Evolutionary conservation across 2,797 vertebrate genomes (phyloP).

Genomic region (Darevskia mixta): DNA sequence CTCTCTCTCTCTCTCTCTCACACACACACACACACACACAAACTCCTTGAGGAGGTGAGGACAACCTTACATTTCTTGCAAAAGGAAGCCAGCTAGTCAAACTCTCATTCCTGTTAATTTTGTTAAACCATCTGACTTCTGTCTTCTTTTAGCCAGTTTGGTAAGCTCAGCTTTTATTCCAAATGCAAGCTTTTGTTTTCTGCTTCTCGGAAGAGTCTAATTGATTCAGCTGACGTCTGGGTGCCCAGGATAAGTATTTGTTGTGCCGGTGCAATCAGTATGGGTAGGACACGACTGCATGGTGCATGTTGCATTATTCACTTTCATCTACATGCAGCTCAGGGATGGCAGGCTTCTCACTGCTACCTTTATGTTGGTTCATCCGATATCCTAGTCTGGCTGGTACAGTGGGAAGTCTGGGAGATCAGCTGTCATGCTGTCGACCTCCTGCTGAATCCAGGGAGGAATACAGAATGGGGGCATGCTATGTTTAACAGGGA

Average conservation of each 20-base stretch:
- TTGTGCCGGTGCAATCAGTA: slow-evolving; percentile 73
- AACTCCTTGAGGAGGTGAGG: too few species aligned
- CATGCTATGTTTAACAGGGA: slow-evolving; percentile 24
- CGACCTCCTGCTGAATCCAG: slow-evolving; percentile 71
- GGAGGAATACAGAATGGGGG: slow-evolving; percentile 58
- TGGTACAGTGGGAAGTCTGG: slow-evolving; percentile 71
- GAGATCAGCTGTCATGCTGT: slow-evolving; percentile 72
- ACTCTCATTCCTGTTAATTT: slow-evolving; percentile 53
- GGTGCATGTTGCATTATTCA: slow-evolving; percentile 78
- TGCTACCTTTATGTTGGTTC: slow-evolving; percentile 74
- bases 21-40: background rate
- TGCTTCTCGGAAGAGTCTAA: slow-evolving; percentile 66
- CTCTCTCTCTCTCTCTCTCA: too few species aligned
- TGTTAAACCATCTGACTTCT: slow-evolving; percentile 53
- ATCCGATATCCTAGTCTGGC: slow-evolving; percentile 65
- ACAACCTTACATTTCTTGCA: background rate
- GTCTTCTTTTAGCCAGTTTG: slow-evolving; percentile 65
- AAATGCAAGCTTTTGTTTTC: slow-evolving; percentile 60
- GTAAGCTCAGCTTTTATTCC: slow-evolving; percentile 66
- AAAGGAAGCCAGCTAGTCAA: slow-evolving; percentile 10
- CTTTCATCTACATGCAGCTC: slow-evolving; percentile 79
- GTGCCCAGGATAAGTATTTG: slow-evolving; percentile 71
- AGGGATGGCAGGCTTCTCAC: slow-evolving; percentile 70
- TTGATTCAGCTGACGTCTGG: slow-evolving; percentile 64
- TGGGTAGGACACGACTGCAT: slow-evolving; percentile 72